Base-by-base conservation (phyloP, 2,113 vertebrate genomes). In the Cariama cristata region DNA sequence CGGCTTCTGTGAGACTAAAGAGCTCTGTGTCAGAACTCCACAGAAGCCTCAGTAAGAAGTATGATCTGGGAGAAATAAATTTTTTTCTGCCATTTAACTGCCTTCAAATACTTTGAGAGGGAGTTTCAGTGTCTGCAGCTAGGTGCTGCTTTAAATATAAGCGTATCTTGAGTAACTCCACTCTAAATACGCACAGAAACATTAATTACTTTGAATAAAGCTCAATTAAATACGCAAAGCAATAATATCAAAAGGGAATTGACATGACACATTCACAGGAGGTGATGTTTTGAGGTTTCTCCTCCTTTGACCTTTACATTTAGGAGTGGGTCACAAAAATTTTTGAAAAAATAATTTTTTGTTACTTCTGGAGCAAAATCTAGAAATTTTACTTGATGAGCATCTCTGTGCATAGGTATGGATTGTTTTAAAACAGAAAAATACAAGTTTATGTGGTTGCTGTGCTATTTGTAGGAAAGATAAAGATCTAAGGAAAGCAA, bases 401-500 rank as follows among this genome's bases (percentile, higher is more conserved):
- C 45, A 50, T 42, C 11, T 81, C 21, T 67, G 14, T 52, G 27
- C 8, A 52, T 13, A 67, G 14, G 14, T 52, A 68, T 2, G 9
- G 19, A 71, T 35, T n/a, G 15, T 19, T 66, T 82, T 75, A 42
- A 66, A 80, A 66, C 2, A 59, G 6, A 87, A 77, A 92, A 62
- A 53, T 19, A 20, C 0, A 3, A 7, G 3, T 49, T n/a, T 88
- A n/a, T 38, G n/a, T 32, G 14, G 9, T 85, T 79, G 22, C 4
- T 86, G 2, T 95, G 13, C 32, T 52, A 63, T 8, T 42, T 42
- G 10, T 38, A 55, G 28, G 13, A 86, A 75, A 64, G 30, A 58
- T 40, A 44, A 47, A 76, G 47, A 67, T 56, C 15, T 52, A 16
- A 68, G n/a, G 45, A 82, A 81, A 30, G 14, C 5, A 79, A 71